phyloP scores from a whole-genome alignment of 1,140 invertebrate genomes.

The Asbolus verrucosus region DNA sequence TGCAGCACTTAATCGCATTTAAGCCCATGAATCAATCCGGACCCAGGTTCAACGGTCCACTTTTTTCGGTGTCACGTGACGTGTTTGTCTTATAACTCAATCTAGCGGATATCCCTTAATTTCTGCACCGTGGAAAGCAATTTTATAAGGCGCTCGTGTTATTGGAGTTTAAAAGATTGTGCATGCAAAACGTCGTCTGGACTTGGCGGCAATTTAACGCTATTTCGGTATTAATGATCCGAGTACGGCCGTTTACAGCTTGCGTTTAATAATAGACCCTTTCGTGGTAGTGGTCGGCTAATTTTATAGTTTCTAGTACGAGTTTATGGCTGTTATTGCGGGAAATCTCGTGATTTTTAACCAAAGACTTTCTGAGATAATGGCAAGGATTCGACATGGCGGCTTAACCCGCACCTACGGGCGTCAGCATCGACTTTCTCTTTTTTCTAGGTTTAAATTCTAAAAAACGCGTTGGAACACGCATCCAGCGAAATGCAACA shows the following conservation, averaged over 20 bases:
- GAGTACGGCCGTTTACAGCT: slow-evolving; percentile 30
- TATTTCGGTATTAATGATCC: slow-evolving; percentile 42
- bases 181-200: slow-evolving; percentile 24
- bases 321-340: slow-evolving; percentile 36
- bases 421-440: too few relatives aligned
- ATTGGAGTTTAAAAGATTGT: neutral
- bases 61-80: slow-evolving; percentile 38
- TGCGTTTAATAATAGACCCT: slow-evolving; percentile 32
- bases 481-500: too few relatives aligned
- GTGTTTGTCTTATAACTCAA: slow-evolving; percentile 25
- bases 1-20: slow-evolving; percentile 42
- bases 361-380: slow-evolving; percentile 7
- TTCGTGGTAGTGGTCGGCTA: slow-evolving; percentile 26
- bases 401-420: too few relatives aligned
- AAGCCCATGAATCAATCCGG: slow-evolving; percentile 37
- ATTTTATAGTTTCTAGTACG: slow-evolving; percentile 44
- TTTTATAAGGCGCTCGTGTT: neutral
- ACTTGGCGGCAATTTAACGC: slow-evolving; percentile 41
- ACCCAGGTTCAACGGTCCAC: slow-evolving; percentile 30
- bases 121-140: neutral
- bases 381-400: too few relatives aligned
- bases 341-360: slow-evolving; percentile 24
- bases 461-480: too few relatives aligned
- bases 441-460: too few relatives aligned
- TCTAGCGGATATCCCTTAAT: slow-evolving; percentile 6